These are phyloP conservation scores for Hyposoter dolosus DNA, from an alignment of 2,888 invertebrate species.

Conservation along the genomic window DNA sequence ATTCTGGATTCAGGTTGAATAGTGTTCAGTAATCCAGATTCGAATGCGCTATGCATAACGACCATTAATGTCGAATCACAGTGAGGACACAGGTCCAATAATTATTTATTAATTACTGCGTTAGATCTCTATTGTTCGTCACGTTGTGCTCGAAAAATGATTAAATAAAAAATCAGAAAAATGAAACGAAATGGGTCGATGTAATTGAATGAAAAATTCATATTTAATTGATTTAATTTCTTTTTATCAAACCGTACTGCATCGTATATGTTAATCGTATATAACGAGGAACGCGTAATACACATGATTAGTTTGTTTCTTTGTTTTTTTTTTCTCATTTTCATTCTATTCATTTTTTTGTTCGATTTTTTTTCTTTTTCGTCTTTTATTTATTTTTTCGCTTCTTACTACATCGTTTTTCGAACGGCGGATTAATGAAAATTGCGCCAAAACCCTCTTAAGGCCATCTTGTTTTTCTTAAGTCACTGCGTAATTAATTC, in stretches of 20 bases:
- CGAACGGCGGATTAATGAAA: constrained; percentile 47
- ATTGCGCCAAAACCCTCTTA: constrained; percentile 60
- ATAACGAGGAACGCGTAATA: constrained; percentile 31
- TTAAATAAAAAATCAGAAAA: not conserved
- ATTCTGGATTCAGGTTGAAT: not conserved
- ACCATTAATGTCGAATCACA: constrained; percentile 20
- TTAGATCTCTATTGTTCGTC: not conserved
- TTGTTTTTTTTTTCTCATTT: not conserved
- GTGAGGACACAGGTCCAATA: not conserved
- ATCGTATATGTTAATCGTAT: constrained; percentile 38
- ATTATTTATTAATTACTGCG: not conserved
- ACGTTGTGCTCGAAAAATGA: not conserved
- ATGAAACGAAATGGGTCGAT: not conserved
- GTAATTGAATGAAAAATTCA: not conserved
- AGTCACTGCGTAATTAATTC: constrained; percentile 64
- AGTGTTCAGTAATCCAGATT: constrained; percentile 1
- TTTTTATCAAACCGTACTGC: constrained; percentile 39
- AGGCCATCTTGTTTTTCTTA: constrained; percentile 70
- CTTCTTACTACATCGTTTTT: constrained; percentile 37
- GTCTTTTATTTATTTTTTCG: not conserved
- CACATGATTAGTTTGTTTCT: constrained; percentile 3
- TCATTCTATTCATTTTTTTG: constrained; percentile 28
- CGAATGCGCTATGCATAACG: not conserved
- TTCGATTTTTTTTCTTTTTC: not conserved
- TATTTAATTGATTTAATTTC: constrained; percentile 31